phyloP scores from a whole-genome alignment of 92 coral and sea anemone species.

The Diadumene lineata region DNA sequence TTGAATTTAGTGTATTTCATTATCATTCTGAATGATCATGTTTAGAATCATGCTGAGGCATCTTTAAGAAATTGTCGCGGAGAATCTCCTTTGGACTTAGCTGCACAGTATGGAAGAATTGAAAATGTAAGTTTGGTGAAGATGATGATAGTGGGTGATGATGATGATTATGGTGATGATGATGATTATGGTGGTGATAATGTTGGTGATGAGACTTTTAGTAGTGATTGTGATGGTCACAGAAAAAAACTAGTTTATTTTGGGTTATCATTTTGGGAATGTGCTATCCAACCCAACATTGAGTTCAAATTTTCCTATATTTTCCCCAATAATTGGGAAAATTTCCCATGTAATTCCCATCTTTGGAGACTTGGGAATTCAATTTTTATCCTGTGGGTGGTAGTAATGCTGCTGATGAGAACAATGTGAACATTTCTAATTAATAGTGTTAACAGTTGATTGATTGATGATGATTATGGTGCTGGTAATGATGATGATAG shows the following conservation, averaged over 20 bases:
- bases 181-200: neutral
- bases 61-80: conserved; percentile 67
- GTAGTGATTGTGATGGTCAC: neutral
- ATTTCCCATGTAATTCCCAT: too few relatives aligned
- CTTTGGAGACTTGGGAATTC: too few relatives aligned
- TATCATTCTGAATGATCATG: neutral
- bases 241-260: too few relatives aligned
- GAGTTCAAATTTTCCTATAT: too few relatives aligned
- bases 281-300: too few relatives aligned
- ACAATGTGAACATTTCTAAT: neutral
- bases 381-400: neutral
- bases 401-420: neutral
- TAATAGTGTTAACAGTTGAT: neutral
- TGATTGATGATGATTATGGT: neutral
- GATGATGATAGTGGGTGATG: neutral
- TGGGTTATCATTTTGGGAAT: too few relatives aligned
- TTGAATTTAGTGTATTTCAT: neutral
- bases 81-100: conserved; percentile 89
- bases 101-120: conserved; percentile 95
- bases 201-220: neutral
- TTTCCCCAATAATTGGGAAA: too few relatives aligned
- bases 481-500: neutral
- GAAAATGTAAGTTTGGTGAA: conserved; percentile 70
- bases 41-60: conserved; percentile 93
- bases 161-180: neutral